phyloP scores from a whole-genome alignment of 2,888 invertebrate species.

The Zygaena filipendulae region DNA sequence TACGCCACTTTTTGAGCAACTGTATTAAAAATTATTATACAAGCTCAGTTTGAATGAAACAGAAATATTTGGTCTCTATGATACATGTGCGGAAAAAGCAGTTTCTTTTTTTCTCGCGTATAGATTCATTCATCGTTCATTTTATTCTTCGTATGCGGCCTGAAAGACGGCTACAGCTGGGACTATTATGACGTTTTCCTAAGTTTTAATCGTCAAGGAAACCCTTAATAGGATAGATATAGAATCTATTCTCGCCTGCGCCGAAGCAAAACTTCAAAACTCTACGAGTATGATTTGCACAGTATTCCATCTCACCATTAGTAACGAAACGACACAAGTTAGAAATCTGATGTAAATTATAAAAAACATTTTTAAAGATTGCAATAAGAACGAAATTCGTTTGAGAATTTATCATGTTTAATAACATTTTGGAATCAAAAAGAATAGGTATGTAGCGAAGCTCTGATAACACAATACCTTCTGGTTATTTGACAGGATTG shows the following conservation, averaged over 20 bases:
- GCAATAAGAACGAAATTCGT: not conserved
- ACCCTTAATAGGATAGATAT: no score
- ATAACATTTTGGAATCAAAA: constrained; percentile 1
- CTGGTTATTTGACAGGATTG: constrained; percentile 32
- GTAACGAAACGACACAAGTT: no score
- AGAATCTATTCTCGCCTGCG: no score
- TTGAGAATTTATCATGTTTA: constrained; percentile 1
- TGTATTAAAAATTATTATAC: no score
- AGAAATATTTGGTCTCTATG: constrained; percentile 23
- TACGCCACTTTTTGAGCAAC: constrained; percentile 1
- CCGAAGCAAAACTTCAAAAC: no score
- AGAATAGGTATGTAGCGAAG: constrained; percentile 31
- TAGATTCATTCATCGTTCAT: constrained; percentile 63
- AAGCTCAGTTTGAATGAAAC: constrained; percentile 18
- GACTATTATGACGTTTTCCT: constrained; percentile 49
- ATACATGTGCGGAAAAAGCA: constrained; percentile 47
- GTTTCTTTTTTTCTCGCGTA: constrained; percentile 41
- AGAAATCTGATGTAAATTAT: no score
- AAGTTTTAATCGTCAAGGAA: no score
- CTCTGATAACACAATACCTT: constrained; percentile 37
- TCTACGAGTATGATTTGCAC: no score
- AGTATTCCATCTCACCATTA: no score
- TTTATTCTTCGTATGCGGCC: constrained; percentile 39
- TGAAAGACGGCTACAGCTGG: constrained; percentile 58
- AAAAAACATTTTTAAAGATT: no score